These are phyloP conservation scores for Momotus momota DNA, from an alignment of 2,797 vertebrate species.

Conservation along the genomic window DNA sequence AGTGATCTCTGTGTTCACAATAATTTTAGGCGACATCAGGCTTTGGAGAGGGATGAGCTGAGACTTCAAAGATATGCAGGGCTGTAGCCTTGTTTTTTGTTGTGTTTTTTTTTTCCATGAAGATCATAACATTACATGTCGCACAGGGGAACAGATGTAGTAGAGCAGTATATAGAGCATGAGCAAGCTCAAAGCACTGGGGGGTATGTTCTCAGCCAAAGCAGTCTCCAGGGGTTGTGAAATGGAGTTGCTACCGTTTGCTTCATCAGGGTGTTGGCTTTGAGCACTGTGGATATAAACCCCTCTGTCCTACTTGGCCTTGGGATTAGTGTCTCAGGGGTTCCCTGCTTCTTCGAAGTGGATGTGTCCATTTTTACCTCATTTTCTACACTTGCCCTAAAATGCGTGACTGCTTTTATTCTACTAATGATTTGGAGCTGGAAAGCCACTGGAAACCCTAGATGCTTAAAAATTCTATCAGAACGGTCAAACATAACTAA, in stretches of 20 bases:
- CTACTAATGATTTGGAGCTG: not conserved
- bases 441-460: not conserved
- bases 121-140: not conserved
- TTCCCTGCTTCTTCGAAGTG: not conserved
- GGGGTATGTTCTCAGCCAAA: not conserved
- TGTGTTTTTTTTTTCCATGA: not conserved
- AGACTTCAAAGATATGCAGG: not conserved
- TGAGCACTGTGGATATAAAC: not conserved
- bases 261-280: not conserved
- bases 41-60: not conserved
- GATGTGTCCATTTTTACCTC: not conserved
- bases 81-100: not conserved
- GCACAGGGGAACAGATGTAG: not conserved
- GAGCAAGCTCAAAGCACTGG: not conserved
- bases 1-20: not conserved
- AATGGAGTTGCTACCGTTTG: not conserved
- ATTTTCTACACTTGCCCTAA: not conserved
- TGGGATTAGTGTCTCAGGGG: not conserved
- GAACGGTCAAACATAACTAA: not conserved
- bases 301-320: not conserved
- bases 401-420: not conserved
- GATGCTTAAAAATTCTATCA: not conserved
- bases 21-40: not conserved
- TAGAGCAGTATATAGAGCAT: not conserved
- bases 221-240: not conserved